A percentile compares a stretch with the other conserved stretches of the same genome.
These are phyloP conservation scores for Eulemur macaco DNA, from an alignment of 2,113 vertebrate genomes.

Conservation along the genomic window DNA sequence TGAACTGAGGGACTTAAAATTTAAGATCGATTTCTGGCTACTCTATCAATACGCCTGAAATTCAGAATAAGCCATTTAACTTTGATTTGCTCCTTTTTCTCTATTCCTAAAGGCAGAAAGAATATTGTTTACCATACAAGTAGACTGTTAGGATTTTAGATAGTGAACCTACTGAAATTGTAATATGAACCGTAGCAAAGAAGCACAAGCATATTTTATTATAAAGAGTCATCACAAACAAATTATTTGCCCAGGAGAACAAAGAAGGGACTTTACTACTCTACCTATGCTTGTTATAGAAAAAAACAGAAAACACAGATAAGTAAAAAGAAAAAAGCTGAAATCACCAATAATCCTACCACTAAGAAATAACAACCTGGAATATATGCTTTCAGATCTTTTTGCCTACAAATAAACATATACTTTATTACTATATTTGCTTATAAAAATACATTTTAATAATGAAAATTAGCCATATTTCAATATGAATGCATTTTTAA, in stretches of 20 bases:
- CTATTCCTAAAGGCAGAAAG: conserved; percentile 37
- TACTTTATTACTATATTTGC: background rate
- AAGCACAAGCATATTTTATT: background rate
- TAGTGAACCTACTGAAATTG: background rate
- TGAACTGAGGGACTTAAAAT: conserved; percentile 54
- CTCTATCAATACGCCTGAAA: conserved; percentile 57
- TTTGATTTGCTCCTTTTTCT: conserved; percentile 47
- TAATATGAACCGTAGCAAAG: conserved; percentile 18
- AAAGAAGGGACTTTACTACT: conserved; percentile 4
- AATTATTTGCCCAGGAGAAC: background rate
- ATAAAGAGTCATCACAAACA: background rate
- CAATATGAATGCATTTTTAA: background rate
- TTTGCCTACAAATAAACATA: background rate
- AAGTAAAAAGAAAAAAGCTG: background rate
- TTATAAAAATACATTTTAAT: conserved; percentile 14
- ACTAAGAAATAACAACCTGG: background rate
- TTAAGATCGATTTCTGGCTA: conserved; percentile 66
- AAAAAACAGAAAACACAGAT: background rate
- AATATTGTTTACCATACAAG: conserved; percentile 33
- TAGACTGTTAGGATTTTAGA: background rate
- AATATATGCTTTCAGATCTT: background rate
- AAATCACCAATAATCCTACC: background rate
- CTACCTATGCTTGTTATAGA: conserved; percentile 59
- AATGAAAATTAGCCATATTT: conserved; percentile 9
- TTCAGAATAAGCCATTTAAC: conserved; percentile 56